phyloP scores from a whole-genome alignment of 2,888 invertebrate genomes.

The Catocala nupta region DNA sequence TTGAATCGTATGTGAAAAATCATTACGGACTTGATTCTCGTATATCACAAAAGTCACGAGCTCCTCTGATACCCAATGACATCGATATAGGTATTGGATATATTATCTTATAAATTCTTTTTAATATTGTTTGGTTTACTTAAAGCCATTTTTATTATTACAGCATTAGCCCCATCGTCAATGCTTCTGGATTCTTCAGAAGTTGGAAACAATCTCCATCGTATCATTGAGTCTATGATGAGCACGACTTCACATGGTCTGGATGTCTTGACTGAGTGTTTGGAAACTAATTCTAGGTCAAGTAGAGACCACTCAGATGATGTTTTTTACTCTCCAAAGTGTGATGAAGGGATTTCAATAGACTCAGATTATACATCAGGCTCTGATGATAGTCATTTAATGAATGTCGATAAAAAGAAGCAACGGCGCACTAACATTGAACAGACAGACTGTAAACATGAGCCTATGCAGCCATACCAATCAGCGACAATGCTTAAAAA shows the following conservation, averaged over 20 bases:
- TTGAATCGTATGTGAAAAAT: conserved; percentile 70
- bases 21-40: conserved; percentile 56
- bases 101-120: not conserved
- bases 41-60: conserved; percentile 57
- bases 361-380: conserved; percentile 64
- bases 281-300: conserved; percentile 49
- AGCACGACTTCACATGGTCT: conserved; percentile 47
- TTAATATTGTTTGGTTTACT: conserved; percentile 5
- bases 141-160: conserved; percentile 24
- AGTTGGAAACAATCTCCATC: conserved; percentile 65
- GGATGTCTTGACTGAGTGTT: conserved; percentile 54
- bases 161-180: conserved; percentile 63
- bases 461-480: conserved; percentile 39
- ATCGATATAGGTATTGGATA: conserved; percentile 59
- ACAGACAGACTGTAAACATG: conserved; percentile 14
- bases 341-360: conserved; percentile 48
- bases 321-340: conserved; percentile 40
- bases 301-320: conserved; percentile 41
- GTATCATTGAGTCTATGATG: conserved; percentile 63
- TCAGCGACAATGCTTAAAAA: conserved; percentile 50
- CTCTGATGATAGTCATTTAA: conserved; percentile 57
- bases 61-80: conserved; percentile 67
- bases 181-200: conserved; percentile 58
- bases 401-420: conserved; percentile 43
- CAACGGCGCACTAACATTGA: conserved; percentile 14